Conservation (phyloP, 2,888 invertebrate genomes). For the Drosophila buzzatii region DNA sequence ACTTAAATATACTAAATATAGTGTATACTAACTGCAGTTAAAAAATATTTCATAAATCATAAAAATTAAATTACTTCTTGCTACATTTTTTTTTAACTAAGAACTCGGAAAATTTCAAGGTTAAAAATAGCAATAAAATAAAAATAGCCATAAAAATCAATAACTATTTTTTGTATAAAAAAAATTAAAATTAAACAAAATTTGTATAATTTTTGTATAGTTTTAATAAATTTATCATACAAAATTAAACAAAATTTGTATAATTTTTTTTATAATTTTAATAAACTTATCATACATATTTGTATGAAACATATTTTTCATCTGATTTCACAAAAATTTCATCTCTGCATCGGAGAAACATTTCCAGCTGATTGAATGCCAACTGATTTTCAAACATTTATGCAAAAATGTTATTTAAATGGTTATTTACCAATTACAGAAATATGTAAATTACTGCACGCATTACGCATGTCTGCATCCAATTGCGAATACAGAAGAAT, state of each 20-base stretch:
- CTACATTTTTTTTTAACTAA: too few species aligned
- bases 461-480: neutral
- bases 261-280: neutral
- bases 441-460: conserved; percentile 3
- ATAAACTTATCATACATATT: neutral
- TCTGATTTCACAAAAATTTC: neutral
- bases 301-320: neutral
- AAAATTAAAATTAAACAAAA: neutral
- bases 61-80: too few species aligned
- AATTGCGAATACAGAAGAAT: neutral
- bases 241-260: neutral
- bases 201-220: neutral
- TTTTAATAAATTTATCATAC: neutral
- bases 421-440: neutral
- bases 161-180: neutral
- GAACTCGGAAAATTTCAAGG: too few species aligned
- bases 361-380: neutral
- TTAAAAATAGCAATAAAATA: too few species aligned
- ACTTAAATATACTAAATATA: too few species aligned
- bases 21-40: too few species aligned
- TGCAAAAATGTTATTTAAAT: neutral
- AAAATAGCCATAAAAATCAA: too few species aligned
- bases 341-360: neutral
- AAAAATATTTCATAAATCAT: too few species aligned
- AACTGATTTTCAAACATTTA: neutral